These are phyloP conservation scores for Squalus acanthias DNA, from an alignment of 2,797 vertebrate species.

Conservation along the genomic window DNA sequence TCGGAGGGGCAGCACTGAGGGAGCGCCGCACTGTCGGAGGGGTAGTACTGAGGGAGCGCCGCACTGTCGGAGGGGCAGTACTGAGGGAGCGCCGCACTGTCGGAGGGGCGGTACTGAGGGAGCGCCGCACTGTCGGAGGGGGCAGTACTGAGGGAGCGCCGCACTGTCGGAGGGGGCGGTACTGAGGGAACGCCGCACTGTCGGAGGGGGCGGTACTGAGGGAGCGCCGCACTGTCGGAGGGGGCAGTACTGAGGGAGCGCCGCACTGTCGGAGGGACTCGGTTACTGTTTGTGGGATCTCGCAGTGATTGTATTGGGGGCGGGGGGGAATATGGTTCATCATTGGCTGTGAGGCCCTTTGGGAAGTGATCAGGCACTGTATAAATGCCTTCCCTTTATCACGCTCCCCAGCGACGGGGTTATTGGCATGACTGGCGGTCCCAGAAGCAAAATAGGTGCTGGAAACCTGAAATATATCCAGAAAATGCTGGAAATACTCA, in stretches of 20 bases:
- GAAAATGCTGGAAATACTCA: not conserved
- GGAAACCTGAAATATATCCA: not conserved
- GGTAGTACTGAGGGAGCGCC: not conserved
- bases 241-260: not conserved
- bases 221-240: not conserved
- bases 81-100: not conserved
- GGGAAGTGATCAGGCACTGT: too few relatives aligned
- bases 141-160: not conserved
- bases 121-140: not conserved
- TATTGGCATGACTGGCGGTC: not conserved
- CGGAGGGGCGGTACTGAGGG: too few relatives aligned
- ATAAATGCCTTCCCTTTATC: too few relatives aligned
- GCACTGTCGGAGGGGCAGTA: too few relatives aligned
- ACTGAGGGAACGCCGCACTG: too few relatives aligned
- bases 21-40: not conserved
- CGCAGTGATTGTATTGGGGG: not conserved
- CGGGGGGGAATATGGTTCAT: too few relatives aligned
- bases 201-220: too few relatives aligned
- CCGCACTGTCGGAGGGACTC: not conserved
- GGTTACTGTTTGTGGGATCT: too few relatives aligned
- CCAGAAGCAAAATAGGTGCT: not conserved
- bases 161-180: too few relatives aligned
- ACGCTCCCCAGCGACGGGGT: too few relatives aligned
- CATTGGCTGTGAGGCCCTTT: too few relatives aligned
- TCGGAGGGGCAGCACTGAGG: too few relatives aligned